Conservation (phyloP, 2,113 vertebrate species). For the Platysteira castanea region DNA sequence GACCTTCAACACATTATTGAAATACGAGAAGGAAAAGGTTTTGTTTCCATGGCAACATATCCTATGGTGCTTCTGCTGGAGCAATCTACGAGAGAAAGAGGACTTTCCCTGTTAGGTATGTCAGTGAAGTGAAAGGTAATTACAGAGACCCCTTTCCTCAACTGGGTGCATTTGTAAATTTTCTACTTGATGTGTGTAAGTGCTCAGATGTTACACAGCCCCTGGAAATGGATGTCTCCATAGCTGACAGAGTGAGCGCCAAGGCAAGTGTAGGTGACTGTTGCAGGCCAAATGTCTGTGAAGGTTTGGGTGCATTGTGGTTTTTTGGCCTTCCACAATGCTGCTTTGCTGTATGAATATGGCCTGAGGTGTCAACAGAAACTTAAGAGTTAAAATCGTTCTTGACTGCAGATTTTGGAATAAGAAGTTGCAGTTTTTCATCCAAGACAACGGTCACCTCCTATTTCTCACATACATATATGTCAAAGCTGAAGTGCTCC, state of each 20-base stretch:
- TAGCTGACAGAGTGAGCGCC: not conserved
- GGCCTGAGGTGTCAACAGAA: not conserved
- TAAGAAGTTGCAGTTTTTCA: not conserved
- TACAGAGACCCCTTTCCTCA: conserved; percentile 28
- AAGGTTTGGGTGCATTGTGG: not conserved
- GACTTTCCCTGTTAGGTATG: conserved; percentile 58
- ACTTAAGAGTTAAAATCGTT: not conserved
- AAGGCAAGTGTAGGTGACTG: not conserved
- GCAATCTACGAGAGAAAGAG: conserved; percentile 54
- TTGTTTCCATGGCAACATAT: conserved; percentile 73
- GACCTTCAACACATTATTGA: conserved; percentile 60
- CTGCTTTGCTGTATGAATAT: not conserved
- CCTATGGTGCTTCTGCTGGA: conserved; percentile 54
- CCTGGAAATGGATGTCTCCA: not conserved
- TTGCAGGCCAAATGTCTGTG: not conserved
- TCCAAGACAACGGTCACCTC: not conserved
- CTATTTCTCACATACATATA: not conserved
- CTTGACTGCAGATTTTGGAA: not conserved
- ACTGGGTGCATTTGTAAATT: conserved; percentile 20
- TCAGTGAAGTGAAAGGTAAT: conserved; percentile 60
- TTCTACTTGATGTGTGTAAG: conserved; percentile 31
- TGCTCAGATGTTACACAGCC: not conserved
- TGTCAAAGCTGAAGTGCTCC: not conserved
- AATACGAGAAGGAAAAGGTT: conserved; percentile 38
- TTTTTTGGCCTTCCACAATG: not conserved